Conservation (phyloP, 1,140 invertebrate species). For the Meloidogyne floridensis region DNA sequence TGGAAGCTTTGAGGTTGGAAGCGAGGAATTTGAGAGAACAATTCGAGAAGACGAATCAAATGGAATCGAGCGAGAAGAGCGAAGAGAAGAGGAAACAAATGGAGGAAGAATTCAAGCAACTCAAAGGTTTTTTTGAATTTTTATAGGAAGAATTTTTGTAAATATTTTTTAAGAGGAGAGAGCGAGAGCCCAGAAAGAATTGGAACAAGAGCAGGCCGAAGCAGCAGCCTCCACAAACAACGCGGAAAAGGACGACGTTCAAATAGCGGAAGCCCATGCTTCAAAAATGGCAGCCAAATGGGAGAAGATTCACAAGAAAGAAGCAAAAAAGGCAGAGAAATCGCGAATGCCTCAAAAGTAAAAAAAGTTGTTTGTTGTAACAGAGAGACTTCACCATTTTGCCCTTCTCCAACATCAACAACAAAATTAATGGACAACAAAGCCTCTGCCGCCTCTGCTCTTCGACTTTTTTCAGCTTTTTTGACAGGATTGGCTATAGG, state of each 20-base stretch:
- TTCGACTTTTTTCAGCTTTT: conserved; percentile 5
- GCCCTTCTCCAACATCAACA: not conserved
- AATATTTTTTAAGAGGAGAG: conserved; percentile 45
- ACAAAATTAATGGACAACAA: not conserved
- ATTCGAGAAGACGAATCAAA: conserved; percentile 29
- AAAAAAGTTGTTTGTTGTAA: not conserved
- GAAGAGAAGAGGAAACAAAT: conserved; percentile 58
- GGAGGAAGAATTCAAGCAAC: conserved; percentile 62
- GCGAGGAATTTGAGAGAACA: conserved; percentile 52
- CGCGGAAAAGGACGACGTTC: conserved; percentile 58
- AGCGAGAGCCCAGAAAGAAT: conserved; percentile 41
- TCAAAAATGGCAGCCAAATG: conserved; percentile 65
- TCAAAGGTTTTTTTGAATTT: conserved; percentile 55
- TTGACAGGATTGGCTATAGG: conserved; percentile 2
- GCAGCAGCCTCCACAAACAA: conserved; percentile 8
- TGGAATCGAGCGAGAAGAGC: conserved; percentile 42
- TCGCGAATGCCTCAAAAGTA: conserved; percentile 53
- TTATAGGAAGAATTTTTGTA: not conserved
- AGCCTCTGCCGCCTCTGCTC: not conserved
- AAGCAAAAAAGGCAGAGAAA: conserved; percentile 66
- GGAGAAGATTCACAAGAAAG: conserved; percentile 65
- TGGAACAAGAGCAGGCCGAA: conserved; percentile 44
- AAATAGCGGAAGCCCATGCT: conserved; percentile 61
- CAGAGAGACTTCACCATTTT: conserved; percentile 1
- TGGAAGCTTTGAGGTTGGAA: conserved; percentile 57